Evolutionary conservation across 37 sponge, comb jelly and placozoan species (phyloP), one percentile per base, ranked within the genome.

Genomic region (Mnemiopsis leidyi): DNA sequence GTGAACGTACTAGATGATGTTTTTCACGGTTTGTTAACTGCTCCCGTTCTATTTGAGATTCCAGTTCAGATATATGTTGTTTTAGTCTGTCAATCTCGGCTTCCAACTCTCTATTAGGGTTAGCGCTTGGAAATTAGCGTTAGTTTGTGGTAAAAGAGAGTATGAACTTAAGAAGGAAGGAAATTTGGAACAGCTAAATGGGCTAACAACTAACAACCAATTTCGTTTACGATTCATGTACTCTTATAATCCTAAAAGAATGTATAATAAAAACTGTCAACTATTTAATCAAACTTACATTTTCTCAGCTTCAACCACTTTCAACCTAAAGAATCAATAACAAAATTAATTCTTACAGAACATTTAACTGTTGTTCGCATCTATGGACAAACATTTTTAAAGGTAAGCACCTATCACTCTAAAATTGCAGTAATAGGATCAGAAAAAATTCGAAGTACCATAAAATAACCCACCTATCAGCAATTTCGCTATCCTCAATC

Each of bases 221-320:
- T n/a, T n/a, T n/a, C n/a, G n/a, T n/a, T n/a, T n/a, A n/a, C n/a
- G n/a, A n/a, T n/a, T n/a, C n/a, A n/a, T n/a, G n/a, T n/a, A n/a
- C n/a, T n/a, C n/a, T n/a, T n/a, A n/a, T n/a, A n/a, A n/a, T n/a
- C n/a, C n/a, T n/a, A n/a, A n/a, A n/a, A n/a, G n/a, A n/a, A n/a
- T n/a, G n/a, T n/a, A n/a, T n/a, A n/a, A n/a, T n/a, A n/a, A n/a
- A n/a, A n/a, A n/a, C n/a, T n/a, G n/a, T n/a, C n/a, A n/a, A 48
- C 5, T 48, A 48, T 18, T 48, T 13, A 71, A 79, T 79, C 2
- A 2, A 23, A 79, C 37, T 79, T 23, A 79, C 82, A 79, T 34
- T 2, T 79, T 79, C 21, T 79, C 82, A 33, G 82, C 82, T 35
- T 79, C 82, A 2, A 79, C 82, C 13, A 9, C 82, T 69, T 69